Percentiles rank a stretch among this genome's conserved stretches.
phyloP scores from a whole-genome alignment of 2,113 vertebrate species.

The Stegastes partitus region DNA sequence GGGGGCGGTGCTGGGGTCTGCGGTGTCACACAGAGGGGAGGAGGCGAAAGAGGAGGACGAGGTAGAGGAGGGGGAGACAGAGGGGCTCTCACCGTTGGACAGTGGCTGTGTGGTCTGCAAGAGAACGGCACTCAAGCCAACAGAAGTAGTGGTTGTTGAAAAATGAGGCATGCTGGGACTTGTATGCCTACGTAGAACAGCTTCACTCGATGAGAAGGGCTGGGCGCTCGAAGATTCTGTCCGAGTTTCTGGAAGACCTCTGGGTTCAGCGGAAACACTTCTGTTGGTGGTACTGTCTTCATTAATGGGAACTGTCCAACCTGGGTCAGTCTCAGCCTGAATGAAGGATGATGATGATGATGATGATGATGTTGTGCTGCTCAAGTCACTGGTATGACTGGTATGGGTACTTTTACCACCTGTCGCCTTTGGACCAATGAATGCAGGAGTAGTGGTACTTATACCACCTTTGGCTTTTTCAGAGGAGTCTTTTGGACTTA shows the following conservation, averaged over 20 bases:
- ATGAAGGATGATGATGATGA: conserved; percentile 44
- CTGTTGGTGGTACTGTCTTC: conserved; percentile 59
- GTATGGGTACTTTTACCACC: conserved; percentile 4
- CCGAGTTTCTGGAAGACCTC: conserved; percentile 74
- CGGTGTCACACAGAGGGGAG: conserved; percentile 81
- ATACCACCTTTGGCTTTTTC: neutral
- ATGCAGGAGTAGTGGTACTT: neutral
- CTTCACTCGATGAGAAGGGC: conserved; percentile 82
- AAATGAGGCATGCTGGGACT: conserved; percentile 76
- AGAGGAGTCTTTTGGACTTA: conserved; percentile 8
- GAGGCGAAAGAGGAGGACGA: conserved; percentile 87
- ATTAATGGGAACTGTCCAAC: conserved; percentile 46
- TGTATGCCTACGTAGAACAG: conserved; percentile 77
- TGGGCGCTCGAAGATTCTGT: conserved; percentile 77
- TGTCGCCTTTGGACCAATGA: conserved; percentile 17
- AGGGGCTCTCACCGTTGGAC: conserved; percentile 93
- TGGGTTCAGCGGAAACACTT: conserved; percentile 53
- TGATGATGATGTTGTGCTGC: conserved; percentile 66
- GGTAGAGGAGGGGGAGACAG: conserved; percentile 87
- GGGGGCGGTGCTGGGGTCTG: conserved; percentile 59
- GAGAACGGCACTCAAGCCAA: conserved; percentile 81
- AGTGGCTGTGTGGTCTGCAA: conserved; percentile 89
- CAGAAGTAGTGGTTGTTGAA: conserved; percentile 70
- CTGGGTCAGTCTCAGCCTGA: conserved; percentile 56
- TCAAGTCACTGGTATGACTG: conserved; percentile 21